Evolutionary conservation across 2,797 vertebrate genomes (phyloP).

Genomic region (Betta splendens): DNA sequence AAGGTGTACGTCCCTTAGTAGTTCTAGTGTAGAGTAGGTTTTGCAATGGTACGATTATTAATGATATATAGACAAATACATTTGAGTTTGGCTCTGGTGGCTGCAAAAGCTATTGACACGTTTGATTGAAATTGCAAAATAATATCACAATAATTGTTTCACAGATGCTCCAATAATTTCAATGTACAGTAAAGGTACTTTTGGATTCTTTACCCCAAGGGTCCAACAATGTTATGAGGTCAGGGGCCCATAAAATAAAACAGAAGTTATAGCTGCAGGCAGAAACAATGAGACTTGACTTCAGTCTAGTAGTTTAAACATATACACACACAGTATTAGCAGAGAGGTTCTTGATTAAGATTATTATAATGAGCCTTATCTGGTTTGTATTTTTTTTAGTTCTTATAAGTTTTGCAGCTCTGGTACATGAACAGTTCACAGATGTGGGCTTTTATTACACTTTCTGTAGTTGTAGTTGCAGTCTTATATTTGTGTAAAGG

Average conservation of each 20-base stretch:
- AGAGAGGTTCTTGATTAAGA: slow-evolving; percentile 10
- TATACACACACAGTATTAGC: no score
- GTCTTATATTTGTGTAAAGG: slow-evolving; percentile 12
- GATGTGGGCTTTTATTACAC: background rate
- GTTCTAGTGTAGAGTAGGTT: no score
- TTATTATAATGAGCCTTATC: background rate
- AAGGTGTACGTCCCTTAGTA: no score
- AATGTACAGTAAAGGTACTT: slow-evolving; percentile 14
- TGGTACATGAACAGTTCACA: background rate
- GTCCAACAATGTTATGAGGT: slow-evolving; percentile 3
- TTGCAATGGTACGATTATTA: no score
- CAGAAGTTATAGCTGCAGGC: slow-evolving; percentile 5
- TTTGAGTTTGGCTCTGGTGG: background rate
- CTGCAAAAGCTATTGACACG: background rate
- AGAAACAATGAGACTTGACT: background rate
- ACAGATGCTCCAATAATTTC: slow-evolving; percentile 25
- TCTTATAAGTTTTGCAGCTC: background rate
- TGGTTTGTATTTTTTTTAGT: no score
- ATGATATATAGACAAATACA: no score
- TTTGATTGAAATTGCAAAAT: no score
- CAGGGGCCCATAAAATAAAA: slow-evolving; percentile 2
- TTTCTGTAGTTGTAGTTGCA: background rate
- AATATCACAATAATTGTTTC: background rate
- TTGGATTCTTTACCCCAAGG: no score
- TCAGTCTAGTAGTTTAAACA: background rate